Conservation (phyloP, 2,797 vertebrate species). For the Pseudochirops cupreus region DNA sequence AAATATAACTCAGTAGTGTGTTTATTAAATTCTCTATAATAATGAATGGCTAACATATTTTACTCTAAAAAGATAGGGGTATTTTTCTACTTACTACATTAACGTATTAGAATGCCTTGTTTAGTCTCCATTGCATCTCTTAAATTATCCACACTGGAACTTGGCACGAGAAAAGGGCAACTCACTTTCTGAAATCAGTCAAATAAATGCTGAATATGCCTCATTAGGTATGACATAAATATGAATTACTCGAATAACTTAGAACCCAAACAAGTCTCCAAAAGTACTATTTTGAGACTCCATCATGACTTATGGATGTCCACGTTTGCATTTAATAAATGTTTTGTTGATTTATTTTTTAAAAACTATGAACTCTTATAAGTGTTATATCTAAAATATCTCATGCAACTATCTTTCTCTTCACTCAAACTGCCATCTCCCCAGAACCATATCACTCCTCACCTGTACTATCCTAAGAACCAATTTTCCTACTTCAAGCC, state of each 20-base stretch:
- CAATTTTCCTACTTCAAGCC: neutral
- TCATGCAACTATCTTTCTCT: neutral
- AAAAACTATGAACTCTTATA: neutral
- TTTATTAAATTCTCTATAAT: neutral
- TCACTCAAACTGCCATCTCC: neutral
- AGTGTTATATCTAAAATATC: neutral
- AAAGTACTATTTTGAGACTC: neutral
- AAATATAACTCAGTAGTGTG: neutral
- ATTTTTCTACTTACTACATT: neutral
- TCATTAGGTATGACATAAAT: neutral
- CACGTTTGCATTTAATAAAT: neutral
- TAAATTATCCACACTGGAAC: neutral
- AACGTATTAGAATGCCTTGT: neutral
- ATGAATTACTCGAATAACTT: neutral
- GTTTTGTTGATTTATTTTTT: neutral
- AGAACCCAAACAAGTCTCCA: neutral
- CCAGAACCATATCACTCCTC: neutral
- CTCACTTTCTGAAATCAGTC: neutral
- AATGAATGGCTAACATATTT: neutral
- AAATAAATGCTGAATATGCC: neutral
- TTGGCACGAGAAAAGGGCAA: neutral
- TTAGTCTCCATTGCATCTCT: neutral
- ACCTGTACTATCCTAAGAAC: neutral
- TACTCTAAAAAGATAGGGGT: neutral
- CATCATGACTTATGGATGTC: neutral